Base-by-base conservation (phyloP, 2,113 vertebrate species). In the Calidris pygmaea region DNA sequence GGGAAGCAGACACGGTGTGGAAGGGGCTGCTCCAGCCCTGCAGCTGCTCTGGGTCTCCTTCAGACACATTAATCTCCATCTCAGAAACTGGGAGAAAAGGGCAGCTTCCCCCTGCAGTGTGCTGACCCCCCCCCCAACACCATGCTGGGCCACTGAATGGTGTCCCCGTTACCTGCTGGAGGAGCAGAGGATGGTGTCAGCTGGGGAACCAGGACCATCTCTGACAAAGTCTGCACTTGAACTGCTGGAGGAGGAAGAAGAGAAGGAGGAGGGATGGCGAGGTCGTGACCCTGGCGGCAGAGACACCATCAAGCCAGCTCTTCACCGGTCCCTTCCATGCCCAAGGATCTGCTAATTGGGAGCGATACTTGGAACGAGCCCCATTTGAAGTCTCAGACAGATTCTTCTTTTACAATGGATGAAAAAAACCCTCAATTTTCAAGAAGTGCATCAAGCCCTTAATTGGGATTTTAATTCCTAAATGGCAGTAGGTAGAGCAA, bases 391-490 rank as follows among this genome's bases (percentile, higher is more conserved):
- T 10, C 67, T 73, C 7, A 3, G 83, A 34, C 23, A 65, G 35
- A 9, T 68, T 76, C 82, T 60, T 83, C 47, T 77, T 63, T 71
- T 53, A 47, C 75, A 56, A 10, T 7, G 10, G 30, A 87, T 3
- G 6, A 30, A 52, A 89, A 87, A 94, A 65, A n/a, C 34, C 37
- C 37, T 85, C 92, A 4, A 18, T 93, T 93, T 85, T 89, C 76
- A 71, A 85, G 90, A 65, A 92, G 79, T 23, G 52, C 85, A 84
- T 92, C 87, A 74, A 90, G 79, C 26, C 45, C 50, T 91, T 90
- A 77, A 93, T 83, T 22, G 56, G 75, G 52, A 65, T 88, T 96
- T 94, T 92, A 91, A 90, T 96, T 95, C 85, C 85, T 86, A 74
- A 94, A 80, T 90, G 93, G 90, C 88, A 83, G 75, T 3, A n/a